Percentiles rank a stretch among this genome's conserved stretches.
Evolutionary conservation across 2,113 vertebrate species (phyloP).

Genomic region (Tragelaphus strepsiceros): DNA sequence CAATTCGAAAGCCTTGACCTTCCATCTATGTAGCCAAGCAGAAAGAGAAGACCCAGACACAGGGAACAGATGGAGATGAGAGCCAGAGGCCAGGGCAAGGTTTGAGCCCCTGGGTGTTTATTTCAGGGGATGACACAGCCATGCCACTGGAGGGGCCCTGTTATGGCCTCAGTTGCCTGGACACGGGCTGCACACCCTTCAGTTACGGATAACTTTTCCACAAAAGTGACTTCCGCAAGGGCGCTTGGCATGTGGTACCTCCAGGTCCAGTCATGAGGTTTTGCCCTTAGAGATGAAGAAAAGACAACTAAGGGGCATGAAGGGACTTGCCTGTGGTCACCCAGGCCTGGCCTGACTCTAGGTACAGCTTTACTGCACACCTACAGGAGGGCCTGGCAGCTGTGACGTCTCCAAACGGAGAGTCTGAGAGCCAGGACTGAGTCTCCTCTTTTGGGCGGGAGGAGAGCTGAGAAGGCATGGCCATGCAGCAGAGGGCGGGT

Average conservation of each 20-base stretch:
- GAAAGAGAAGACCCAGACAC: background rate
- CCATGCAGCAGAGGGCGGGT: accelerated
- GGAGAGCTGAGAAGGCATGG: background rate
- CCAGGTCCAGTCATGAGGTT: background rate
- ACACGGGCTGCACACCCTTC: accelerated
- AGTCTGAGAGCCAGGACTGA: no score
- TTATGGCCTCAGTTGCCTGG: background rate
- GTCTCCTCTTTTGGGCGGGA: background rate
- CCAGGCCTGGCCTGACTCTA: background rate
- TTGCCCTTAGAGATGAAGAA: background rate
- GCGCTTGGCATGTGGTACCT: background rate
- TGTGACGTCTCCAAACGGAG: background rate
- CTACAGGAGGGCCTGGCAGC: background rate
- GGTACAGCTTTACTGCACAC: background rate
- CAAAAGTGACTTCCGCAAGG: background rate
- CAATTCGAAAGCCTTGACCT: background rate
- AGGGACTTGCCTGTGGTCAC: background rate
- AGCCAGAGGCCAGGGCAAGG: background rate
- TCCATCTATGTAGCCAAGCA: background rate
- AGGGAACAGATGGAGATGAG: background rate
- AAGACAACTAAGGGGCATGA: background rate
- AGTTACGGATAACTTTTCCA: background rate
- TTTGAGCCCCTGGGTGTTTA: background rate
- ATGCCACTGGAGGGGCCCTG: accelerated
- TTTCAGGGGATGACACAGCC: background rate